Base-by-base conservation (phyloP, 2,888 invertebrate species). In the Noctua pronuba region DNA sequence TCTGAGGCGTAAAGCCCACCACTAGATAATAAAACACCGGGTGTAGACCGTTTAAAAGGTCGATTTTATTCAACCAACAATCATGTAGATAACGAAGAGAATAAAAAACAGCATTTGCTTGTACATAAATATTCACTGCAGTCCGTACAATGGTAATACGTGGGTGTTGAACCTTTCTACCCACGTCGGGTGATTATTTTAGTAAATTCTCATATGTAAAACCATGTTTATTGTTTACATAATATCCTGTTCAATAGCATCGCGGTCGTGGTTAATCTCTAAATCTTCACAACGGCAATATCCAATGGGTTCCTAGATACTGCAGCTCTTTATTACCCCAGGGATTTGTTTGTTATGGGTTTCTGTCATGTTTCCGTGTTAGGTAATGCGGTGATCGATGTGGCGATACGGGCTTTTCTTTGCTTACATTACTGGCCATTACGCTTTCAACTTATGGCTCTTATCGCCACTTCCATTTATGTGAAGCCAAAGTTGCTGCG, bases 301-400 rank as follows among this genome's bases (percentile, higher is more conserved):
- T 81, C 70, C 78, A 86, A 77, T 80, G 76, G 55, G 67, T 77
- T 78, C 31, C 67, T 78, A 86, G 86, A 83, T 83, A 83, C 77
- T 76, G 76, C 67, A 86, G 74, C 69, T 78, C 72, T 82, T 84
- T 81, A 79, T 81, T 81, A 86, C 81, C 67, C 67, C 67, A 69
- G 77, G 74, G 77, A 85, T 85, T 86, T 83, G 83, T 82, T 81
- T 81, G 83, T 87, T 89, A 88, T 87, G 86, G 86, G 86, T 86
- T 90, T 77, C 80, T 77, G 83, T 79, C 84, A 87, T 87, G 88
- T 80, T 86, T 88, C 88, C 88, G 85, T 88, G 88, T 89, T 86
- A 83, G 86, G 89, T 88, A 89, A 88, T 90, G 88, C 77, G 85
- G 90, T 92, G 93, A 93, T 93, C 91, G 92, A 93, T 92, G 91